Conservation (phyloP, 1,140 invertebrate genomes). For the Penaeus japonicus region DNA sequence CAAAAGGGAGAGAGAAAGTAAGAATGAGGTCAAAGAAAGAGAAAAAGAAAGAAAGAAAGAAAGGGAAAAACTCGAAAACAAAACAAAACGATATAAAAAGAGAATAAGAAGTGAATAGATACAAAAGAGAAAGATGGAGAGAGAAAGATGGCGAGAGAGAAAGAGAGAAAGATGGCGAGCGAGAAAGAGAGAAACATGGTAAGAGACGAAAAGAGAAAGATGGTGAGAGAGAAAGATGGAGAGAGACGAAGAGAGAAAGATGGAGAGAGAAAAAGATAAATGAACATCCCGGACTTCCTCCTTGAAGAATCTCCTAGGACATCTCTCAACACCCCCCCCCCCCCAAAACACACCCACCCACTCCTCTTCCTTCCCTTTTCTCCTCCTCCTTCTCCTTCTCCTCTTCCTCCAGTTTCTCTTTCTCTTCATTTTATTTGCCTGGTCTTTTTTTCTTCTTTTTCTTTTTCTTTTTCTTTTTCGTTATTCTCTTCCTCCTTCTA, state of each 20-base stretch:
- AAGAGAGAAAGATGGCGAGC: neutral
- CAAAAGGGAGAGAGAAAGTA: neutral
- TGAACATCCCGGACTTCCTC: neutral
- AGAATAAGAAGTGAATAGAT: neutral
- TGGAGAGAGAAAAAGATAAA: neutral
- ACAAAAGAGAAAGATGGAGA: neutral
- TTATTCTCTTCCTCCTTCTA: too few species aligned
- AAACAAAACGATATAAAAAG: too few species aligned
- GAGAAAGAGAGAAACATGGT: neutral
- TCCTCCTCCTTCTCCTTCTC: neutral
- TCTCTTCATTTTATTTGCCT: neutral
- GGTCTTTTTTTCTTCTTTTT: neutral
- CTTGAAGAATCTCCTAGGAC: too few species aligned
- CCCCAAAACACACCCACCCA: neutral
- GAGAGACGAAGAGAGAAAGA: neutral
- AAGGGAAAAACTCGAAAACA: too few species aligned
- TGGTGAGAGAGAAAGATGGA: neutral
- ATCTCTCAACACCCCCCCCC: neutral
- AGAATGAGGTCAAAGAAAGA: neutral
- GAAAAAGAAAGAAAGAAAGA: neutral
- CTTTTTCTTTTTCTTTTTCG: too few species aligned
- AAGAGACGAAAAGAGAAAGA: neutral
- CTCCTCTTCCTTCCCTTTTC: neutral
- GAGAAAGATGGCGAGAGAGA: constrained; percentile 65
- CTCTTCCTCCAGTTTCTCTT: neutral